Evolutionary conservation across 2,797 vertebrate genomes (phyloP).

Genomic region (Aselliscus stoliczkanus): DNA sequence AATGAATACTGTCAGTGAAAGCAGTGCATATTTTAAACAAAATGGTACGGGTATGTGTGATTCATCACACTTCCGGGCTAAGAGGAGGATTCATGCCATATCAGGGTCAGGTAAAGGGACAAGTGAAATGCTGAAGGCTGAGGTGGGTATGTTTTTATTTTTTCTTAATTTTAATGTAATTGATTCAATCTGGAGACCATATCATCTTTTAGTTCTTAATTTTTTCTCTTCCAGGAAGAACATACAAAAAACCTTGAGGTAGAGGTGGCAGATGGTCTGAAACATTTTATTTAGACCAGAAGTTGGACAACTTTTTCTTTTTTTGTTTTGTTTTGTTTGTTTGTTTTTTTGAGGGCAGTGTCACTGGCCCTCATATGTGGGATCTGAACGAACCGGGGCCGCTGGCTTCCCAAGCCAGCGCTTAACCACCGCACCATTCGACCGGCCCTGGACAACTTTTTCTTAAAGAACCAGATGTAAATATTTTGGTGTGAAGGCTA

Average conservation of each 20-base stretch:
- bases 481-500: background rate
- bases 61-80: background rate
- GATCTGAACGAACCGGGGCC: too few relatives aligned
- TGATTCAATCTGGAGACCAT: background rate
- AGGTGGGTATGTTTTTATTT: background rate
- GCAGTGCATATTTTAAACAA: slow-evolving; percentile 7
- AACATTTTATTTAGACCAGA: background rate
- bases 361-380: too few relatives aligned
- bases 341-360: too few relatives aligned
- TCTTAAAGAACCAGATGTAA: background rate
- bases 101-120: background rate
- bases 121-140: background rate
- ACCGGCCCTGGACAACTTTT: too few relatives aligned
- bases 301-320: background rate
- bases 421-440: too few relatives aligned
- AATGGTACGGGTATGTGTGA: background rate
- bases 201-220: background rate
- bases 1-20: background rate
- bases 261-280: background rate
- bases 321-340: too few relatives aligned
- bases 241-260: background rate
- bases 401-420: too few relatives aligned
- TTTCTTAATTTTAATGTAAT: background rate
- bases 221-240: background rate
- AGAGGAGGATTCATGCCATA: background rate